These are phyloP conservation scores for Cyprinodon tularosa DNA, from an alignment of 2,113 vertebrate species.

Conservation along the genomic window DNA sequence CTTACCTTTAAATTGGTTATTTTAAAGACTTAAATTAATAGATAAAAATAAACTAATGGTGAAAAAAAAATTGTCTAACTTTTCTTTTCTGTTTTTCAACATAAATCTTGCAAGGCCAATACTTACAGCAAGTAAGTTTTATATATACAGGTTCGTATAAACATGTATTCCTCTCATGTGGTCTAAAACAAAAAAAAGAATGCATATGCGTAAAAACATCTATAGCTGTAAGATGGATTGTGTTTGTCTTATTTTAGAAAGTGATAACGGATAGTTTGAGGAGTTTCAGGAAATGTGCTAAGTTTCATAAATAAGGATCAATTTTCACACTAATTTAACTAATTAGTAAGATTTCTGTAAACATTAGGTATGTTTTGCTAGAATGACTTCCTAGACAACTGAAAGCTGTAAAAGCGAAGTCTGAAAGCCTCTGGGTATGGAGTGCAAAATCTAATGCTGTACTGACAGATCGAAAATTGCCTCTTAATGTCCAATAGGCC, in stretches of 20 bases:
- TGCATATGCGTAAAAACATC: no score
- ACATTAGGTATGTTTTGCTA: slow-evolving; percentile 36
- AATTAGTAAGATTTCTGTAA: slow-evolving; percentile 51
- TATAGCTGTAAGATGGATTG: not conserved
- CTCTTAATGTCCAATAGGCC: slow-evolving; percentile 35
- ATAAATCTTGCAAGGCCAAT: no score
- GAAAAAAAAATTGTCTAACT: no score
- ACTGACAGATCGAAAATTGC: slow-evolving; percentile 47
- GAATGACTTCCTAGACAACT: slow-evolving; percentile 29
- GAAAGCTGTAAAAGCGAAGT: slow-evolving; percentile 28
- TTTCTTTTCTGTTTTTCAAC: no score
- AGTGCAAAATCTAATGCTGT: slow-evolving; percentile 8
- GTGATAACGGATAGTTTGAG: slow-evolving; percentile 52
- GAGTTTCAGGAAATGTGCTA: slow-evolving; percentile 60
- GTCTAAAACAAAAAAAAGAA: no score
- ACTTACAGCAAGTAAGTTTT: no score
- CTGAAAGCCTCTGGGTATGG: slow-evolving; percentile 21
- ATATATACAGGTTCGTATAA: no score
- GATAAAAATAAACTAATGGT: no score
- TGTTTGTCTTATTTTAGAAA: slow-evolving; percentile 20
- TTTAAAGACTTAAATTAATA: no score
- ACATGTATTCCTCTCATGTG: no score
- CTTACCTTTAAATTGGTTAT: no score
- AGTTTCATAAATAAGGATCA: slow-evolving; percentile 48
- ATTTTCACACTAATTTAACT: slow-evolving; percentile 51